phyloP scores from a whole-genome alignment of 1,140 invertebrate genomes.

The Neuroterus valhalla region DNA sequence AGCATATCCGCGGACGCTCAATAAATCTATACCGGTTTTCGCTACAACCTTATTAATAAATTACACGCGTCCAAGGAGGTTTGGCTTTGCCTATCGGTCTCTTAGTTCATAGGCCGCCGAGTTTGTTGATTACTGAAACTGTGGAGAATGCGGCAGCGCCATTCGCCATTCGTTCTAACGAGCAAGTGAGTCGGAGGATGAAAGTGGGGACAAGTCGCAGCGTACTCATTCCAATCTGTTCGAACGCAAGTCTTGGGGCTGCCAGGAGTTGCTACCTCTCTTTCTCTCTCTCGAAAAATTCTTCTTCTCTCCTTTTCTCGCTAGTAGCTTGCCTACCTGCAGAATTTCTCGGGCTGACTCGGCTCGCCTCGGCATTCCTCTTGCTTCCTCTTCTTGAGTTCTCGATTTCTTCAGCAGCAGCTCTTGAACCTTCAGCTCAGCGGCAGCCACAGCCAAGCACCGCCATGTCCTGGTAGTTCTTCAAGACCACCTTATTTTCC shows the following conservation, averaged over 20 bases:
- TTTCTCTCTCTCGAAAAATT: constrained; percentile 15
- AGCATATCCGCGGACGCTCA: constrained; percentile 57
- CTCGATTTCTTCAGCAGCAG: constrained; percentile 8
- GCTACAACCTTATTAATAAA: constrained; percentile 70
- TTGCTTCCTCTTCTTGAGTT: constrained; percentile 10
- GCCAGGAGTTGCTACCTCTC: constrained; percentile 1
- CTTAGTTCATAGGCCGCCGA: constrained; percentile 47
- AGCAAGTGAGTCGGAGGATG: constrained; percentile 29
- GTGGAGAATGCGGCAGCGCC: constrained; percentile 55
- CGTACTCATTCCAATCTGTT: constrained; percentile 48
- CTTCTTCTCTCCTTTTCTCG: constrained; percentile 31
- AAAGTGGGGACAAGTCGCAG: constrained; percentile 33
- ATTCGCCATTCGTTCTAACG: constrained; percentile 37
- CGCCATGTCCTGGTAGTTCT: constrained; percentile 98
- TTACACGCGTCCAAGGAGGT: constrained; percentile 65
- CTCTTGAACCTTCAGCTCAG: constrained; percentile 72
- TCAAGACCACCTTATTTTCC: constrained; percentile 93
- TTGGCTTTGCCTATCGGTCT: constrained; percentile 49
- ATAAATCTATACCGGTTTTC: constrained; percentile 70
- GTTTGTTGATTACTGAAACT: constrained; percentile 54
- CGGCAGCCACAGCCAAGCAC: constrained; percentile 96
- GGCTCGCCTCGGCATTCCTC: constrained; percentile 17
- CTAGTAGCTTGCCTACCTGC: constrained; percentile 27
- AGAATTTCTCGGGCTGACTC: constrained; percentile 1
- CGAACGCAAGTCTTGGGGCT: constrained; percentile 21